phyloP scores from a whole-genome alignment of 1,140 invertebrate genomes.

The Drosophila navojoa region DNA sequence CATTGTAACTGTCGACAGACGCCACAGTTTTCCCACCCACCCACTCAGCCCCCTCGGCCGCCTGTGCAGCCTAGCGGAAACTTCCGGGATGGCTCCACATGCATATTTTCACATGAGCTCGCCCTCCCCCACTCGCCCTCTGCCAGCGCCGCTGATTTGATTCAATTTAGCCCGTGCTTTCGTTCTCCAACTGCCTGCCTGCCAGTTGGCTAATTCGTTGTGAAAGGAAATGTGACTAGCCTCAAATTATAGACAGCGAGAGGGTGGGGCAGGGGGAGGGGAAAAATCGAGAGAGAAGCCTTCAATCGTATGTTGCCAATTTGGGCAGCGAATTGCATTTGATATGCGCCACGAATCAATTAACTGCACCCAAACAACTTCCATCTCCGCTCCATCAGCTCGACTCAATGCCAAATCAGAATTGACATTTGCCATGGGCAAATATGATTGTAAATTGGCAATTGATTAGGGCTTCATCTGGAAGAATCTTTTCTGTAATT shows the following conservation, averaged over 20 bases:
- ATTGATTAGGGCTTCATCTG: background rate
- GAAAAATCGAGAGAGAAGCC: too few species aligned
- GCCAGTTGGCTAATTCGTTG: slow-evolving; percentile 31
- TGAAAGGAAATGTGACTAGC: slow-evolving; percentile 43
- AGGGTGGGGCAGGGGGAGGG: background rate
- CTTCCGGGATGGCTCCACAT: slow-evolving; percentile 47
- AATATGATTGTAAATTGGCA: slow-evolving; percentile 3
- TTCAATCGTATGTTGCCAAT: background rate
- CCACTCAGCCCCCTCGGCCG: background rate
- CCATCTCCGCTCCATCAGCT: slow-evolving; percentile 4
- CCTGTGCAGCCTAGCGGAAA: slow-evolving; percentile 52
- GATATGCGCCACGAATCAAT: slow-evolving; percentile 43
- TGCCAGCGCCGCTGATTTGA: slow-evolving; percentile 26
- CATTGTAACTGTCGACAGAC: slow-evolving; percentile 55
- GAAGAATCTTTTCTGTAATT: background rate
- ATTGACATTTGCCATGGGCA: slow-evolving; percentile 39
- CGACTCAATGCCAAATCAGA: slow-evolving; percentile 49
- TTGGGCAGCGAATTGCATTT: slow-evolving; percentile 34
- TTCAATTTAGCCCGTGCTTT: slow-evolving; percentile 42
- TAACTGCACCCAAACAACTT: slow-evolving; percentile 38
- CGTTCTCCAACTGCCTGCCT: slow-evolving; percentile 11
- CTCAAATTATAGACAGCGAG: slow-evolving; percentile 25
- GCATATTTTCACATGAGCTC: slow-evolving; percentile 50
- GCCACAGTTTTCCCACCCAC: slow-evolving; percentile 41
- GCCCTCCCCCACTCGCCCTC: slow-evolving; percentile 11